Percentiles rank a stretch among this genome's conserved stretches.
Evolutionary conservation across 2,797 vertebrate species (phyloP).

Genomic region (Lepus townsendii): DNA sequence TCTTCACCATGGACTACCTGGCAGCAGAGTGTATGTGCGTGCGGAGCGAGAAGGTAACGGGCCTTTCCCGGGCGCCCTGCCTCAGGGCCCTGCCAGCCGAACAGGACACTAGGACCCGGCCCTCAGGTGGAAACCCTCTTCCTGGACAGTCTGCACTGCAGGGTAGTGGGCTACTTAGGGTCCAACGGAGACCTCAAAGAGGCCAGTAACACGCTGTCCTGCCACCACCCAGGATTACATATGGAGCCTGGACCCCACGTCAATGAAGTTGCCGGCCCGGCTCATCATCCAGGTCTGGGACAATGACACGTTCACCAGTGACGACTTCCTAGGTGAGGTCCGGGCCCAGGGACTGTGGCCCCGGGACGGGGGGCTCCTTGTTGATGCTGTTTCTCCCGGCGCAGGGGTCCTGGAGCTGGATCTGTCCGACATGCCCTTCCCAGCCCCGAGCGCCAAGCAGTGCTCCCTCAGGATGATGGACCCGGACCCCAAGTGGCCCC

Average conservation of each 20-base stretch:
- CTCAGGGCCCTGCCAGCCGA: neutral
- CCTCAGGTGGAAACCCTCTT: neutral
- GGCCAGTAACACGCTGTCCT: neutral
- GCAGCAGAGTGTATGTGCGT: constrained; percentile 82
- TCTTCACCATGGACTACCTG: constrained; percentile 88
- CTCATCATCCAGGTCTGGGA: constrained; percentile 91
- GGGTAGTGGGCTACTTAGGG: neutral
- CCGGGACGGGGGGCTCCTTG: neutral
- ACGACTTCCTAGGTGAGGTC: constrained; percentile 89
- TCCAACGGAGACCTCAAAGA: neutral
- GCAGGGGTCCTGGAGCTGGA: constrained; percentile 87
- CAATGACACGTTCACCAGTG: constrained; percentile 86
- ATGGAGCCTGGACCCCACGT: constrained; percentile 85
- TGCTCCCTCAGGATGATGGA: constrained; percentile 75
- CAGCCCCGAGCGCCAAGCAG: constrained; percentile 9
- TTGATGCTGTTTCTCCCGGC: neutral
- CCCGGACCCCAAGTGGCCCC: neutral
- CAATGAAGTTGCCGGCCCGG: constrained; percentile 87
- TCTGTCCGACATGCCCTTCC: constrained; percentile 78
- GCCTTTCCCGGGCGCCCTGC: neutral
- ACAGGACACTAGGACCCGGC: neutral
- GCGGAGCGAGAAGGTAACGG: constrained; percentile 83
- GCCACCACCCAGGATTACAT: constrained; percentile 76
- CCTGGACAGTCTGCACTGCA: neutral
- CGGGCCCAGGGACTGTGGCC: neutral